Conservation (phyloP, 2,888 invertebrate species). For the Odontomyia ornata region DNA sequence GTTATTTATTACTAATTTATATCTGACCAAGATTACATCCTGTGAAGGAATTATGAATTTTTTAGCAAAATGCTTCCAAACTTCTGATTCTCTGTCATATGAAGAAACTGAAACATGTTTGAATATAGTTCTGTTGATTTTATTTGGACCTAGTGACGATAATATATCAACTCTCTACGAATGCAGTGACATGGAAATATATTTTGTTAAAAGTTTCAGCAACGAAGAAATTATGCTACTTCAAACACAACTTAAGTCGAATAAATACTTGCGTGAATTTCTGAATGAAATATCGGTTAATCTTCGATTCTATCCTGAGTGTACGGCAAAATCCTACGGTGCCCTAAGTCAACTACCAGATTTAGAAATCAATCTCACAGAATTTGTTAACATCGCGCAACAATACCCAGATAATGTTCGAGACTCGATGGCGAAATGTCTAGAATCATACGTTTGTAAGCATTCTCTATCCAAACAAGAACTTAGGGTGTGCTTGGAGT, state of each 20-base stretch:
- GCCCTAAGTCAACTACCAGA: slow-evolving; percentile 37
- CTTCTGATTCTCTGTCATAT: neutral
- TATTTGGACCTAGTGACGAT: neutral
- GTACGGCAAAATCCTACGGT: slow-evolving; percentile 43
- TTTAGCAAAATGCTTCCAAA: neutral
- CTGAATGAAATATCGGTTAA: slow-evolving; percentile 14
- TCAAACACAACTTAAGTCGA: neutral
- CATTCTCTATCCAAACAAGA: neutral
- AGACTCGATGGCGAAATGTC: slow-evolving; percentile 26
- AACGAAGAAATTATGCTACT: neutral
- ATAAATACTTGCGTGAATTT: neutral
- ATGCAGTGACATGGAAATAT: slow-evolving; percentile 14
- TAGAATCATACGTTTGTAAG: neutral
- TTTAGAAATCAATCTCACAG: neutral
- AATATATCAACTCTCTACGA: neutral
- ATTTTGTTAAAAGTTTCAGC: slow-evolving; percentile 27
- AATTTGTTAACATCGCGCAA: neutral
- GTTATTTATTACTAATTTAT: slow-evolving; percentile 56
- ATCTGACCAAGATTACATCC: slow-evolving; percentile 55
- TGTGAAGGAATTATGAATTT: neutral
- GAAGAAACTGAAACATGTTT: slow-evolving; percentile 43
- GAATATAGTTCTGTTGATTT: slow-evolving; percentile 34
- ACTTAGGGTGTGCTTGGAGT: slow-evolving; percentile 22
- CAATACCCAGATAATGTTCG: slow-evolving; percentile 31
- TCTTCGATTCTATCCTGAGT: slow-evolving; percentile 45